Conservation (phyloP, 2,797 vertebrate genomes). For the Pelobates cultripes region DNA sequence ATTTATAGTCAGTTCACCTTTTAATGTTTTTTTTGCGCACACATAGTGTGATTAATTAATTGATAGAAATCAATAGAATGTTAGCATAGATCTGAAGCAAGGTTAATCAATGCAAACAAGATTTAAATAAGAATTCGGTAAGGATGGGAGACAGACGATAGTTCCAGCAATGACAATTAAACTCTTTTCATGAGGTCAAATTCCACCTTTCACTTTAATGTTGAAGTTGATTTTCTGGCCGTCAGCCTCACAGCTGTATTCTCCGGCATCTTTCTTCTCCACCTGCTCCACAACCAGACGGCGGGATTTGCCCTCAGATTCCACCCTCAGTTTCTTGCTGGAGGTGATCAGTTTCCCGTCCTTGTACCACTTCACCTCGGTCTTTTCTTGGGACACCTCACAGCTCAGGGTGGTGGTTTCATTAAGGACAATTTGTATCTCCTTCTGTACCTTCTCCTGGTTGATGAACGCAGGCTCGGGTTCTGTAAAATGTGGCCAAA, state of each 20-base stretch:
- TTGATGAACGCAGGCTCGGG: conserved; percentile 44
- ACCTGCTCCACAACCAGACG: conserved; percentile 63
- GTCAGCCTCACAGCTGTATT: conserved; percentile 21
- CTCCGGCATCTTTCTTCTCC: conserved; percentile 76
- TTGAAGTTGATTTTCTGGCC: conserved; percentile 9
- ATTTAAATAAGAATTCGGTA: no score
- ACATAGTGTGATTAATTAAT: no score
- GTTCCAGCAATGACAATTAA: no score
- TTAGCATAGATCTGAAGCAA: no score
- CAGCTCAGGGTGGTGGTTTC: conserved; percentile 67
- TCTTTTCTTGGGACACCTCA: conserved; percentile 69
- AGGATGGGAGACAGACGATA: no score
- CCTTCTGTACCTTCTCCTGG: conserved; percentile 59
- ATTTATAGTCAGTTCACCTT: no score
- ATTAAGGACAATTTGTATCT: conserved; percentile 60
- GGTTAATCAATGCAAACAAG: no score
- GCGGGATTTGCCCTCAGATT: conserved; percentile 64
- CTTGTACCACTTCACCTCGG: conserved; percentile 75
- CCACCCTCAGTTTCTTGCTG: conserved; percentile 63
- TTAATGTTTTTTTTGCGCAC: no score
- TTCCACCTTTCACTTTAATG: conserved; percentile 64
- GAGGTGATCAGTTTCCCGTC: conserved; percentile 70
- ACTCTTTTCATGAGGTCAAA: no score
- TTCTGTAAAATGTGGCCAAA: conserved; percentile 32
- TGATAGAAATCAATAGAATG: no score